phyloP scores from a whole-genome alignment of 2,113 vertebrate species.

The Origma solitaria region DNA sequence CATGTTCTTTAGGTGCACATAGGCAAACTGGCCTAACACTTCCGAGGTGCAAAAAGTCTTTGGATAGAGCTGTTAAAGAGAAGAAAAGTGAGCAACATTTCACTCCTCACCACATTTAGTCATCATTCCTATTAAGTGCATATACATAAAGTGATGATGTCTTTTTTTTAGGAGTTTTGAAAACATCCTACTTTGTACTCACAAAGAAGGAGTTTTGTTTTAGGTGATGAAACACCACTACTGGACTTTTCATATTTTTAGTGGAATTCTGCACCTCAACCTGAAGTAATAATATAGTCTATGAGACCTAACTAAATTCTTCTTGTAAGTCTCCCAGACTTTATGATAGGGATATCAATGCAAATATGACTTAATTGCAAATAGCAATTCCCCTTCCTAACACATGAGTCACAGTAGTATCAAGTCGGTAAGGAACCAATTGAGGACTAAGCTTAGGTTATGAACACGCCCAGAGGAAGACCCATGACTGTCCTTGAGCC shows the following conservation, averaged over 20 bases:
- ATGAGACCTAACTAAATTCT: background rate
- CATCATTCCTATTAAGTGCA: background rate
- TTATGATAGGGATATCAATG: background rate
- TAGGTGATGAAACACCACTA: background rate
- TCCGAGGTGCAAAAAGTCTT: background rate
- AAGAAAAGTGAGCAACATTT: background rate
- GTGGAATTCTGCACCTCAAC: background rate
- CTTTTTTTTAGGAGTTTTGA: background rate
- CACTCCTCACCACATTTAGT: background rate
- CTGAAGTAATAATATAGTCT: background rate
- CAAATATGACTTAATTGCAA: background rate
- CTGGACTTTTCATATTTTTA: background rate
- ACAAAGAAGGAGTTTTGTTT: background rate
- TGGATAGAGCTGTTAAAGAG: background rate
- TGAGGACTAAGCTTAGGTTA: background rate
- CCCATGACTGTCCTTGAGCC: background rate
- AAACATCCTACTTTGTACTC: background rate
- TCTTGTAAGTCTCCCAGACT: background rate
- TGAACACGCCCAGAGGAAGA: background rate
- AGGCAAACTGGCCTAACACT: background rate
- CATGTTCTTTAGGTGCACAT: background rate
- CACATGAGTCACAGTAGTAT: background rate
- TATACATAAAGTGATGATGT: fast-evolving
- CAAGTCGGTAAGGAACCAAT: background rate
- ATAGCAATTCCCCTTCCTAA: background rate